Evolutionary conservation across 2,888 invertebrate species (phyloP).

Genomic region (Orthonevra nobilis): DNA sequence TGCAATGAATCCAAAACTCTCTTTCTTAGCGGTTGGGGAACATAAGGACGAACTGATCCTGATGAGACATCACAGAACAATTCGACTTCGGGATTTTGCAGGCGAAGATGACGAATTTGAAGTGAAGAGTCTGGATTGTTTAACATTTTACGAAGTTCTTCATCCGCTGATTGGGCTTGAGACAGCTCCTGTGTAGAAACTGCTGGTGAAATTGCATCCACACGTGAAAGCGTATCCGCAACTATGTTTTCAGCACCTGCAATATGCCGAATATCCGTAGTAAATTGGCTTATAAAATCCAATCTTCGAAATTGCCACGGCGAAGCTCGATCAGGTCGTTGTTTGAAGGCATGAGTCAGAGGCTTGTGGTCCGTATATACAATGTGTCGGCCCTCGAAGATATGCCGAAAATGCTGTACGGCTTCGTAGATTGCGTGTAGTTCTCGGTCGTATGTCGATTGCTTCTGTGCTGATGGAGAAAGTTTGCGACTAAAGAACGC

Average conservation of each 20-base stretch:
- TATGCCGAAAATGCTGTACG: neutral
- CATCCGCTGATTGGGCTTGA: neutral
- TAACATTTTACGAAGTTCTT: neutral
- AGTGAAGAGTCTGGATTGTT: neutral
- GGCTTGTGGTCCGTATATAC: neutral
- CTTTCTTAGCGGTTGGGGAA: neutral
- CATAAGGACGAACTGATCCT: slow-evolving; percentile 13
- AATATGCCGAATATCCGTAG: neutral
- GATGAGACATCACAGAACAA: slow-evolving; percentile 3
- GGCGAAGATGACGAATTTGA: neutral
- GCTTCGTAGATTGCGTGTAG: slow-evolving; percentile 16
- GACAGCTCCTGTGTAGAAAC: neutral
- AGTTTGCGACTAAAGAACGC: slow-evolving; percentile 21
- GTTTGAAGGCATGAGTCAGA: neutral
- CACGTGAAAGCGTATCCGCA: neutral
- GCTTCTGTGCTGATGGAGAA: neutral
- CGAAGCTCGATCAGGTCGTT: neutral
- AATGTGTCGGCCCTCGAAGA: neutral
- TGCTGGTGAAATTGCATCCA: neutral
- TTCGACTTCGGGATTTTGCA: slow-evolving; percentile 5
- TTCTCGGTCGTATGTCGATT: slow-evolving; percentile 23
- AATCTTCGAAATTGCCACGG: slow-evolving; percentile 1
- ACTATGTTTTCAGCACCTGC: neutral
- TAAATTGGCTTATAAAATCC: neutral
- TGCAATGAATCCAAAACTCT: slow-evolving; percentile 2